A percentile compares a stretch with the other conserved stretches of the same genome.
Evolutionary conservation across 1,140 invertebrate species (phyloP).

Genomic region (Helicoverpa zea): DNA sequence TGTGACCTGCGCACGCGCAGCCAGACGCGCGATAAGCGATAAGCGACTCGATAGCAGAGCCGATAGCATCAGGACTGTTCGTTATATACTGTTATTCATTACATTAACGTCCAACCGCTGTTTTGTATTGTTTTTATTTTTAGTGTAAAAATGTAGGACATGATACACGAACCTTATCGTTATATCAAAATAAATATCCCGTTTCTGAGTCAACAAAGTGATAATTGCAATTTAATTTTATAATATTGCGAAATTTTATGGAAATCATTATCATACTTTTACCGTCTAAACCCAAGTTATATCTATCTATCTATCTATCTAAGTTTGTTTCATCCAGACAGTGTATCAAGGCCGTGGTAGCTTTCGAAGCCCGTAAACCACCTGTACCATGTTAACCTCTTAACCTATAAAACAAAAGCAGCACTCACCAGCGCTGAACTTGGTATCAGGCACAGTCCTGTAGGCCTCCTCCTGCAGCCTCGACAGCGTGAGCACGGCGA

Average conservation of each 20-base stretch:
- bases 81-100: neutral
- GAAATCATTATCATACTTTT: no score
- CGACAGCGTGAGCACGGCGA: conserved; percentile 84
- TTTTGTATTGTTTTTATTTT: neutral
- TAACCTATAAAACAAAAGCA: neutral
- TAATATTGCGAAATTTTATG: no score
- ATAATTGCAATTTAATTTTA: neutral
- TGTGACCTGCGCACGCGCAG: neutral
- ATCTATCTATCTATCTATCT: no score
- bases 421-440: conserved; percentile 88
- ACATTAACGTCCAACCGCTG: neutral
- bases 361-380: no score
- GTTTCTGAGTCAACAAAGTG: neutral
- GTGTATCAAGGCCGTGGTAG: no score
- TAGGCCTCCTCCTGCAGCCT: conserved; percentile 92
- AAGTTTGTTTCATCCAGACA: no score
- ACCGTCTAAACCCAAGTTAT: no score
- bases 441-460: conserved; percentile 78
- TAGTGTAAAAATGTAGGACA: no score
- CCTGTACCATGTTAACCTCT: neutral
- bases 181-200: neutral
- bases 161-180: neutral
- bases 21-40: neutral
- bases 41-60: neutral
- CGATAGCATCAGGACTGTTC: conserved; percentile 8